These are phyloP conservation scores for Chinchilla lanigera DNA, from an alignment of 2,113 vertebrate genomes.

Conservation along the genomic window DNA sequence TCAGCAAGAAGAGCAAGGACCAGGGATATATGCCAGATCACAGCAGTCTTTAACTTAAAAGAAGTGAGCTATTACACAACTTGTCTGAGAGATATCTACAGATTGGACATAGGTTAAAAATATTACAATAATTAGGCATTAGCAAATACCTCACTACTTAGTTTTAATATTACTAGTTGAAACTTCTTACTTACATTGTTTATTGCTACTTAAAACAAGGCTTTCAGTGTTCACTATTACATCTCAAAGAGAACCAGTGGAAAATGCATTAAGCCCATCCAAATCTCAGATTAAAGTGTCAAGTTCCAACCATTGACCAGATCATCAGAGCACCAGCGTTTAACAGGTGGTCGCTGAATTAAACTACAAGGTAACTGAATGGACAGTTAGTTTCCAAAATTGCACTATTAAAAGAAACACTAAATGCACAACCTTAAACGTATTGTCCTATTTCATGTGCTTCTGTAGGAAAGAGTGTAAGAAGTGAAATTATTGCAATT, in stretches of 20 bases:
- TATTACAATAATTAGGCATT: constrained; percentile 10
- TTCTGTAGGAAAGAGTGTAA: constrained; percentile 5
- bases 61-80: constrained; percentile 58
- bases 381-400: constrained; percentile 39
- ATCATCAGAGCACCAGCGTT: constrained; percentile 24
- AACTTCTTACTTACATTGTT: not conserved
- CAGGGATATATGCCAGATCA: constrained; percentile 60
- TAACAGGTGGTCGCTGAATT: constrained; percentile 69
- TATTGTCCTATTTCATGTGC: not conserved
- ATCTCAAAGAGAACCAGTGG: constrained; percentile 60
- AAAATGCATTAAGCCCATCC: constrained; percentile 63
- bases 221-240: constrained; percentile 23
- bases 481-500: not conserved
- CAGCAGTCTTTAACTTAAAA: constrained; percentile 62
- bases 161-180: not conserved
- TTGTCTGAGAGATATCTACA: constrained; percentile 31
- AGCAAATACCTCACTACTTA: not conserved
- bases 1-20: constrained; percentile 64
- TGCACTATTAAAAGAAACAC: constrained; percentile 26
- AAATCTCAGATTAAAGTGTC: constrained; percentile 69
- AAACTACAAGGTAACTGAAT: constrained; percentile 52
- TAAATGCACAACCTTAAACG: not conserved
- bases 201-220: constrained; percentile 39
- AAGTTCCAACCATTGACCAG: constrained; percentile 62
- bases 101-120: not conserved